Percentiles rank a stretch among this genome's conserved stretches.
These are phyloP conservation scores for Sebastiscus albofasciatus DNA, from an alignment of 2,797 vertebrate species.

Conservation along the genomic window DNA sequence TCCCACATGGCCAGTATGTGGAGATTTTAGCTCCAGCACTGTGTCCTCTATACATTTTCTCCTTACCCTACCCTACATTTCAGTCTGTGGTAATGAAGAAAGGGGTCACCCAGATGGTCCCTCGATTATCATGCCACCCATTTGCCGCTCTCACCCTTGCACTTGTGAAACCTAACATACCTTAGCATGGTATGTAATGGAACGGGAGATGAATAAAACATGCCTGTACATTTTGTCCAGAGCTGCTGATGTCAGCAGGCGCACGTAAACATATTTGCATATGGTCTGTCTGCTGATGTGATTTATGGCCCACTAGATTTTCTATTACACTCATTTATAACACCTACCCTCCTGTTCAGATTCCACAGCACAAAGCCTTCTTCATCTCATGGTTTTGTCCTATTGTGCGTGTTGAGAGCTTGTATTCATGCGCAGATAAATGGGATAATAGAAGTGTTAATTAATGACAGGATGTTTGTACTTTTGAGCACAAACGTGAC, in stretches of 20 bases:
- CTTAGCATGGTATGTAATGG: slow-evolving; percentile 4
- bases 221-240: slow-evolving; percentile 46
- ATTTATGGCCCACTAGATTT: slow-evolving; percentile 67
- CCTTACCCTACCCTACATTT: background rate
- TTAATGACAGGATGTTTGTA: background rate
- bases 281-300: slow-evolving; percentile 60
- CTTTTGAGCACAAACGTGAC: background rate
- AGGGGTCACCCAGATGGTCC: slow-evolving; percentile 21
- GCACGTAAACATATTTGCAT: slow-evolving; percentile 68
- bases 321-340: slow-evolving; percentile 58
- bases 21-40: background rate
- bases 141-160: background rate
- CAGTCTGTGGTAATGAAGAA: slow-evolving; percentile 8
- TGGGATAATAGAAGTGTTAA: background rate
- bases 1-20: background rate
- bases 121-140: slow-evolving; percentile 11
- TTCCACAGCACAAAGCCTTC: slow-evolving; percentile 10
- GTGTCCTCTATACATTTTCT: slow-evolving; percentile 20
- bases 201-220: slow-evolving; percentile 58
- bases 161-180: slow-evolving; percentile 10
- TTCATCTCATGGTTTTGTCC: background rate
- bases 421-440: background rate
- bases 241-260: slow-evolving; percentile 70
- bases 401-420: slow-evolving; percentile 7
- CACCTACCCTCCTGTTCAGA: slow-evolving; percentile 23